phyloP scores from a whole-genome alignment of 2,888 invertebrate genomes.

The Desoria tigrina region DNA sequence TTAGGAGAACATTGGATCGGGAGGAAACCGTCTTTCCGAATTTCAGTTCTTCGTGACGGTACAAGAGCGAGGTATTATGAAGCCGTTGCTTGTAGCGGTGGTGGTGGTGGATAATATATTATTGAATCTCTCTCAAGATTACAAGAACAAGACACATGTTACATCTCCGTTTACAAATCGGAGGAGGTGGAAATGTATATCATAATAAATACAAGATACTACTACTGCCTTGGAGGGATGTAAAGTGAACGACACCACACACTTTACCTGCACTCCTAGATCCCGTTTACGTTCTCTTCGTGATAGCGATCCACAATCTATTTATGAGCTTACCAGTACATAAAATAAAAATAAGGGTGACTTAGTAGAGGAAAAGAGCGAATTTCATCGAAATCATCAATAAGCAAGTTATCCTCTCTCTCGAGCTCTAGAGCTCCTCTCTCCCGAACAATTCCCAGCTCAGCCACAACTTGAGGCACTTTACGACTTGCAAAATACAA shows the following conservation, averaged over 20 bases:
- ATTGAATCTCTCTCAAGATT: constrained; percentile 9
- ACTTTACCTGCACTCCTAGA: neutral
- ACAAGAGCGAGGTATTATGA: constrained; percentile 12
- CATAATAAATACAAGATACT: too few relatives aligned
- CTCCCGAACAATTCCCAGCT: constrained; percentile 26
- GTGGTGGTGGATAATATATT: constrained; percentile 15
- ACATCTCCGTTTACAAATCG: neutral
- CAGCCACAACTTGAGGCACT: constrained; percentile 33
- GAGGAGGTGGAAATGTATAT: neutral
- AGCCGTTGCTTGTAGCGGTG: too few relatives aligned
- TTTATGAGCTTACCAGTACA: constrained; percentile 48
- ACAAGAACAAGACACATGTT: neutral
- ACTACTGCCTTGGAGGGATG: neutral
- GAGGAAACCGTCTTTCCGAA: constrained; percentile 1
- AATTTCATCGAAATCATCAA: constrained; percentile 51
- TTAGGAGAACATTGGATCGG: neutral
- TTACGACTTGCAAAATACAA: constrained; percentile 50
- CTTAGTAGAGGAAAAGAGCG: constrained; percentile 26
- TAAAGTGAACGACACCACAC: neutral
- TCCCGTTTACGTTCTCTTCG: neutral
- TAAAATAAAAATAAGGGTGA: constrained; percentile 42
- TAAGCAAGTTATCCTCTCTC: constrained; percentile 45
- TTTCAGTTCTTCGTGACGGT: constrained; percentile 15
- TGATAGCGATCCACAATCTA: constrained; percentile 18
- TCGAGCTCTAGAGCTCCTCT: constrained; percentile 21